Base-by-base conservation (phyloP, 2,888 invertebrate genomes). In the Lingula anatina region DNA sequence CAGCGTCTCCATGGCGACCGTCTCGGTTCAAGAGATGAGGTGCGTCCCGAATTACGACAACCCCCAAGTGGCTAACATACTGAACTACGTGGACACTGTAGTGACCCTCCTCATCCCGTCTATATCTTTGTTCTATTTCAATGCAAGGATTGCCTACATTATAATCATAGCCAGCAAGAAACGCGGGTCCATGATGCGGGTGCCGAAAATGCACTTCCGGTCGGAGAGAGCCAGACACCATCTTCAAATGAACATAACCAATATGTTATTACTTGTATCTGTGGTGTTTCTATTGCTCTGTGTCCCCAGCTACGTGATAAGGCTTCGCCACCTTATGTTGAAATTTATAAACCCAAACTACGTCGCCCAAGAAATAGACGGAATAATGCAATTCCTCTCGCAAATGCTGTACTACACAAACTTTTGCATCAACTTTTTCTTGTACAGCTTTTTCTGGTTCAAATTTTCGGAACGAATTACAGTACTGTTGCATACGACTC, bases 231-330 rank as follows among this genome's bases (percentile, higher is more conserved):
- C 25, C 44, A 41, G n/a, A 26, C 49, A 2, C 44, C 46, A 5
- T 35, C 44, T 5, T 15, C 62, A 66, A 45, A 57, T 66, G 46
- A 51, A 61, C 18, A 53, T 64, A 20, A 68, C 64, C 5, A 59
- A 62, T 21, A 66, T 67, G 62, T 52, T 71, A 41, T 60, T 69
- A 20, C 57, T 65, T 23, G 63, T 71, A 20, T 69, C 70, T 15
- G 64, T 58, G 15, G 60, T 68, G 5, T 66, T 67, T 53, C 55
- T 71, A 4, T 52, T 69, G 12, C 60, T 70, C 5, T 64, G 65
- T 40, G 50, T 71, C 20, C 71, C 71, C 9, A 70, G 68, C 46
- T 65, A 72, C 53, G 66, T 62, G 7, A 59, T 65, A 27, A 51
- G 67, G 5, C 46, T 67, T 40, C 65, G 63, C 48, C 53, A 65